phyloP scores from a whole-genome alignment of 2,888 invertebrate genomes.

The Polymixis flavicincta region DNA sequence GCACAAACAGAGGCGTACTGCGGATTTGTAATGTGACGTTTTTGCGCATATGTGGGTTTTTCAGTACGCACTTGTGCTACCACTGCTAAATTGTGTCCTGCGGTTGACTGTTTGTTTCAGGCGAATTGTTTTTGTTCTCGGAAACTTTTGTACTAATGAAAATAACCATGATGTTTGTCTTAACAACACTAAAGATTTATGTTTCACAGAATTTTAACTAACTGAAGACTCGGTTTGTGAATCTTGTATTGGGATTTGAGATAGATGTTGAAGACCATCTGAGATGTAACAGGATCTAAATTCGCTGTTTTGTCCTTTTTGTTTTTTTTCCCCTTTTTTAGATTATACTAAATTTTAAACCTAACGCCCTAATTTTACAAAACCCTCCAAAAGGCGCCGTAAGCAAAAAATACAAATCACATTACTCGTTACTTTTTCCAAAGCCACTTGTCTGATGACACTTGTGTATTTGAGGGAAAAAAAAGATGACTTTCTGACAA shows the following conservation, averaged over 20 bases:
- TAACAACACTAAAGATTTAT: constrained; percentile 25
- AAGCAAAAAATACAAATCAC: constrained; percentile 57
- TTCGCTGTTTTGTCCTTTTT: not conserved
- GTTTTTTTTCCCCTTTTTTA: not conserved
- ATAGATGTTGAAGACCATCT: not conserved
- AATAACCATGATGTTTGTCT: constrained; percentile 42
- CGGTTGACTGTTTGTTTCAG: constrained; percentile 52
- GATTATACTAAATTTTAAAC: not conserved
- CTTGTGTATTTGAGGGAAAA: constrained; percentile 71
- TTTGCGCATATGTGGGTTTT: constrained; percentile 83
- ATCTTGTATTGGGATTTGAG: constrained; percentile 4
- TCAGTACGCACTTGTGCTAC: constrained; percentile 73
- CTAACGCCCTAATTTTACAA: not conserved
- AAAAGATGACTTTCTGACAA: constrained; percentile 85
- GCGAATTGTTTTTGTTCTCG: constrained; percentile 52
- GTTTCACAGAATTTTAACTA: constrained; percentile 41
- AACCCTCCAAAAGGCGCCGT: constrained; percentile 4
- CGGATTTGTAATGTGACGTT: constrained; percentile 82
- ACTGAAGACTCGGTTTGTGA: constrained; percentile 14
- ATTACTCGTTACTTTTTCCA: constrained; percentile 72
- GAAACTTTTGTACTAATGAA: constrained; percentile 46
- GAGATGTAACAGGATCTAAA: not conserved
- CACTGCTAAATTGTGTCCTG: constrained; percentile 60
- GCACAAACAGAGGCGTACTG: constrained; percentile 79
- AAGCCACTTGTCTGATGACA: constrained; percentile 80